Evolutionary conservation across 2,888 invertebrate genomes (phyloP), one percentile per base, ranked within the genome.

Genomic region (Papilio protenor): DNA sequence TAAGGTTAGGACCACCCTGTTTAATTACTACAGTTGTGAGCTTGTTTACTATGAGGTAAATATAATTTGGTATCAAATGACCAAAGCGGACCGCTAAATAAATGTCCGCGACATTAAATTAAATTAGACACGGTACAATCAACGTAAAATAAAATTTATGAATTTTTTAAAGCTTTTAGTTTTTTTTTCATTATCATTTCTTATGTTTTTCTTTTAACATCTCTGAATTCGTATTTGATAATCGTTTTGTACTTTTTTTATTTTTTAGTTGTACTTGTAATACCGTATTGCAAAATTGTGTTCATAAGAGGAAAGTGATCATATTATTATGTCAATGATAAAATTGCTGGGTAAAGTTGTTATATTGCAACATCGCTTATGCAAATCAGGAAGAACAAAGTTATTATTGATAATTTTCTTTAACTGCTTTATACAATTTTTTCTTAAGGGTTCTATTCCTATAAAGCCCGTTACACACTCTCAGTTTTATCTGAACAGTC

Each of bases 341-440:
- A 66, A 66, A 66, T 66, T 66, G 40, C 40, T 40, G n/a, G 18
- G 33, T 16, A 11, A 64, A 64, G 64, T 64, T 64, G 33, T 6
- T 14, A 8, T 40, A 18, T n/a, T n/a, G 64, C 33, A 64, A 64
- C 40, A 33, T 33, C 8, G n/a, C 66, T 66, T 40, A 66, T 40
- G 40, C n/a, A 40, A 18, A 64, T 33, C 64, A 66, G 66, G 40
- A 66, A 66, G 66, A 66, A 59, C 11, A 0, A 61, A 66, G 18
- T 66, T 18, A 66, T 40, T 40, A 18, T 40, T n/a, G 23, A 16
- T 40, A 33, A 64, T 64, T 64, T 64, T 64, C 40, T 64, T 33
- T 33, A 14, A 33, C n/a, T n/a, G 40, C n/a, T 40, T 18, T 11
- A 40, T 40, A 64, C 40, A 1, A 64, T 64, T 8, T 64, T 16